Conservation (phyloP, 2,113 vertebrate species). For the Nematolebias whitei region DNA sequence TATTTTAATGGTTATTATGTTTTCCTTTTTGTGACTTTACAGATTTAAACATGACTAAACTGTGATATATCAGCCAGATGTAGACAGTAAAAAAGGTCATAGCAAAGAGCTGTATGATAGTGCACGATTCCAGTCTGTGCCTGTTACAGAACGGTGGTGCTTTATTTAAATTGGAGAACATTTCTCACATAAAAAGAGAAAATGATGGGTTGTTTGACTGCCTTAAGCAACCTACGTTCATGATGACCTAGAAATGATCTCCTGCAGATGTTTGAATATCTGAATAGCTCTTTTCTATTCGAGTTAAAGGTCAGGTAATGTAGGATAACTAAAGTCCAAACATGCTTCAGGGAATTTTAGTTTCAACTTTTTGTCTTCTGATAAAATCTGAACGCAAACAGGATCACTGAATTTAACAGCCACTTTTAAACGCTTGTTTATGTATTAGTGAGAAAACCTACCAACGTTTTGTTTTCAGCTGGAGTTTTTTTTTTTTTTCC, state of each 20-base stretch:
- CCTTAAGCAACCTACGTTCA: not conserved
- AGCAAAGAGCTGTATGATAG: not conserved
- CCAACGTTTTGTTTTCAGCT: too few species aligned
- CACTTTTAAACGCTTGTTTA: not conserved
- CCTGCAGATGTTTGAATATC: not conserved
- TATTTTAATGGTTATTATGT: not conserved
- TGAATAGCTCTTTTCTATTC: not conserved
- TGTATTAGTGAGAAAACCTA: too few species aligned
- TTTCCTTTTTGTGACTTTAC: not conserved
- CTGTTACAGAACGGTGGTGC: constrained; percentile 2
- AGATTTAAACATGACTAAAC: not conserved
- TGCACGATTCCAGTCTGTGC: not conserved
- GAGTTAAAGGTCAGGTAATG: not conserved
- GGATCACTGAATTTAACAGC: not conserved
- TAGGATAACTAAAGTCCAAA: not conserved
- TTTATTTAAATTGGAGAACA: constrained; percentile 14
- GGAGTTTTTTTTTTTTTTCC: too few species aligned
- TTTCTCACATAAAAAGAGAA: not conserved
- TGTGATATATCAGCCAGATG: not conserved
- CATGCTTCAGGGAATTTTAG: not conserved
- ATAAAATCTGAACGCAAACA: not conserved
- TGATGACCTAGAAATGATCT: constrained; percentile 7
- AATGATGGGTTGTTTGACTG: constrained; percentile 1
- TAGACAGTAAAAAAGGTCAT: constrained; percentile 1
- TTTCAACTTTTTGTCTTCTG: not conserved